phyloP scores from a whole-genome alignment of 2,113 vertebrate species.

The Malurus alboscapulatus region DNA sequence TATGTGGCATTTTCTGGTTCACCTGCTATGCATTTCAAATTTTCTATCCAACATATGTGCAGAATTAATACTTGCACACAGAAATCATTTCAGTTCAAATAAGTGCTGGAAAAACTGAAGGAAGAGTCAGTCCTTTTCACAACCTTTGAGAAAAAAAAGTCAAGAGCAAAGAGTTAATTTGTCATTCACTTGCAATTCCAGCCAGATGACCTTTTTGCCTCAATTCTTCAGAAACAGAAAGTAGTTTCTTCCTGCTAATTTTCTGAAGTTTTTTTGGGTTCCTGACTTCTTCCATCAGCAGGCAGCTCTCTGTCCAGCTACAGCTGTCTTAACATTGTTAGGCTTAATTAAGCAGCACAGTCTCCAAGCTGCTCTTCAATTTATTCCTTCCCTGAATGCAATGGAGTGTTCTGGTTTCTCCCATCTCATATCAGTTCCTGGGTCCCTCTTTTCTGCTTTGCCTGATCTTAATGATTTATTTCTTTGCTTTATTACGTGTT shows the following conservation, averaged over 20 bases:
- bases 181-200: not conserved
- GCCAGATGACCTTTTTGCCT: not conserved
- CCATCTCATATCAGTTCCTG: not conserved
- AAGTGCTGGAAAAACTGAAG: not conserved
- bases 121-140: not conserved
- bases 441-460: not conserved
- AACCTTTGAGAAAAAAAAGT: not conserved
- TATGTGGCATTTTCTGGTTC: slow-evolving; percentile 23
- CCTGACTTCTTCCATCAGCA: not conserved
- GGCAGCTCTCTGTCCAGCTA: not conserved
- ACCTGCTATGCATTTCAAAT: not conserved
- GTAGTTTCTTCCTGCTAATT: not conserved
- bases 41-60: not conserved
- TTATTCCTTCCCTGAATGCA: not conserved
- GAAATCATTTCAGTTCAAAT: not conserved
- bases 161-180: not conserved
- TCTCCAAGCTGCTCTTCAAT: not conserved
- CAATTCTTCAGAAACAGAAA: not conserved
- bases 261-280: not conserved
- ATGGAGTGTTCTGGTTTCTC: not conserved
- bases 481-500: rapidly evolving
- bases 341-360: not conserved
- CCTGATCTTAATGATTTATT: not conserved
- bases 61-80: not conserved
- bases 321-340: not conserved